Base-by-base conservation (phyloP, 2,888 invertebrate species). In the Acleris laterana region DNA sequence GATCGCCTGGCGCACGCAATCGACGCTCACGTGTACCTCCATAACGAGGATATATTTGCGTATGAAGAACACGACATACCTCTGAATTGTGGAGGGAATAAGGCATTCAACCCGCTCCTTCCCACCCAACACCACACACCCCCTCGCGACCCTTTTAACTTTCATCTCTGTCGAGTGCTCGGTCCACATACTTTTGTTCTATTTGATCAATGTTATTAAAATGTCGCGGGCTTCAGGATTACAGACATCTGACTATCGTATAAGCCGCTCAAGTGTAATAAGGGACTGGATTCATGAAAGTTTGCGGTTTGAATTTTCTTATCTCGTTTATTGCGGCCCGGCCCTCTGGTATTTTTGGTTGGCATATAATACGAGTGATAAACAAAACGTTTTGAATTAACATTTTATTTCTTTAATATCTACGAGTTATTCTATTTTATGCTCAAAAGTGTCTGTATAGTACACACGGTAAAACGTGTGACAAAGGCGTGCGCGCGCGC, bases 131-230 rank as follows among this genome's bases (percentile, higher is more conserved):
- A 77, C 79, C 76, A 75, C 74, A 72, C 77, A 72, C 76, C 82
- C 81, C 87, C 84, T 81, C 85, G 82, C 90, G 91, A 91, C 93
- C 92, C 92, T 93, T 93, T 93, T 93, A 93, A 93, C 93, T 93
- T 93, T 93, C 93, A 92, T 93, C 92, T 92, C 90, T 87, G 90
- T 90, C 90, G 92, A 93, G 93, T 91, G 93, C 91, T 93, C 89
- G 85, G 91, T 93, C 93, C 90, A 93, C 93, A 93, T 92, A 92
- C 93, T 93, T 92, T 93, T 93, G 92, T 93, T 92, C 90, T 93
- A 92, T 93, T 93, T 93, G 93, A 93, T 91, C 92, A 93, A 91
- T 91, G 93, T 92, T 93, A 93, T 92, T 92, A 93, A 93, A 93
- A 93, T 93, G 90, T 92, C 91, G 89, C 90, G 84, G 83, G 84